phyloP scores from a whole-genome alignment of 2,888 invertebrate species.

The Polyploca ridens region DNA sequence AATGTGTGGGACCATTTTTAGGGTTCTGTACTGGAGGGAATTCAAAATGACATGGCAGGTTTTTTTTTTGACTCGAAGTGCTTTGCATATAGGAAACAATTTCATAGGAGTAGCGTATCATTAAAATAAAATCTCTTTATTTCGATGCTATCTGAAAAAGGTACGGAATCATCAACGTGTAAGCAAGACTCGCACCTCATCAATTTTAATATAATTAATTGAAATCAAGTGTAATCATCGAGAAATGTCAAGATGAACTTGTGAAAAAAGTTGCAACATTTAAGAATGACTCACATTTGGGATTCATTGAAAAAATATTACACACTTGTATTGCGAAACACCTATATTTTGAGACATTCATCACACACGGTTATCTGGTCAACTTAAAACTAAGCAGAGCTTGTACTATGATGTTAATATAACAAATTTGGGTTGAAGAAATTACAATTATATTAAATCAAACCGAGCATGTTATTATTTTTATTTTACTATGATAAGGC shows the following conservation, averaged over 20 bases:
- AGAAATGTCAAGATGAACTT: conserved; percentile 58
- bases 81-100: no score
- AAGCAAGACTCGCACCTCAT: conserved; percentile 23
- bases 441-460: no score
- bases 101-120: no score
- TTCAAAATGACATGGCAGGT: no score
- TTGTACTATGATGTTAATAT: no score
- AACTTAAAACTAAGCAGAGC: no score
- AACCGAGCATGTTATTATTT: no score
- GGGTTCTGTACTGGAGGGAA: background rate
- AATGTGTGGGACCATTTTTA: conserved; percentile 7
- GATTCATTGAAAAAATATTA: background rate
- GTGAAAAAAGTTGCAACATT: conserved; percentile 29
- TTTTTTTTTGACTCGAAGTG: no score
- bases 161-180: conserved; percentile 24
- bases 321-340: background rate
- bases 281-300: conserved; percentile 1
- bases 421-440: no score
- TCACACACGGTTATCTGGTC: no score
- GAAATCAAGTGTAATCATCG: conserved; percentile 38
- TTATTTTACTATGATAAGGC: no score
- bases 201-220: conserved; percentile 39
- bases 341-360: background rate
- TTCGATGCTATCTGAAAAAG: background rate
- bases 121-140: background rate